Percentiles rank a stretch among this genome's conserved stretches.
phyloP scores from a whole-genome alignment of 2,888 invertebrate genomes.

The Blastobasis lacticolella region DNA sequence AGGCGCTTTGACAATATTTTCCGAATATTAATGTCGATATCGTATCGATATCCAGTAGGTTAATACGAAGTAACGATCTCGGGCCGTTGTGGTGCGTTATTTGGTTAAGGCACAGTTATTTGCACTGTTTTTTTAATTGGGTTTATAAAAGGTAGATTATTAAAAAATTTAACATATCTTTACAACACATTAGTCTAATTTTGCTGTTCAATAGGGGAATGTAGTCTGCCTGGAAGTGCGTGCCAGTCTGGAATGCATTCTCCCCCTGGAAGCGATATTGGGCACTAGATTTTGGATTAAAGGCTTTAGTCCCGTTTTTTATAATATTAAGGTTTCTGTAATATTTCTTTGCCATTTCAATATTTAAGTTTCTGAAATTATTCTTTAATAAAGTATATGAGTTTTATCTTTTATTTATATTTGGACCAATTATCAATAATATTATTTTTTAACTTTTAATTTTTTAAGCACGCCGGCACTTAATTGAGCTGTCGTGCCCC shows the following conservation, averaged over 20 bases:
- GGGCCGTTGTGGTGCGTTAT: neutral
- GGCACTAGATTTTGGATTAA: too few relatives aligned
- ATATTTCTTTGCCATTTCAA: too few relatives aligned
- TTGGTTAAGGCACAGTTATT: too few relatives aligned
- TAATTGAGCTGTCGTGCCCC: neutral
- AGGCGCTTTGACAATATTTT: constrained; percentile 68
- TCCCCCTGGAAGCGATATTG: too few relatives aligned
- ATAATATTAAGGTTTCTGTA: too few relatives aligned
- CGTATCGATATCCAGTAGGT: constrained; percentile 46
- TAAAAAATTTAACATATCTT: neutral
- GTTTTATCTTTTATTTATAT: too few relatives aligned
- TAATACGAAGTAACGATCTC: constrained; percentile 27
- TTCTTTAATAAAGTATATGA: too few relatives aligned
- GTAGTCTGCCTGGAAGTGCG: neutral
- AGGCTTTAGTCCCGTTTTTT: too few relatives aligned
- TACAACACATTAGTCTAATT: neutral
- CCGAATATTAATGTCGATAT: constrained; percentile 58
- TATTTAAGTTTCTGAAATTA: too few relatives aligned
- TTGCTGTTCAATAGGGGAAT: too few relatives aligned
- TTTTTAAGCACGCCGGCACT: neutral
- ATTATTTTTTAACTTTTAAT: too few relatives aligned
- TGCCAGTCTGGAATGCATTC: neutral
- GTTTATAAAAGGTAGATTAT: neutral
- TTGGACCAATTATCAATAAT: too few relatives aligned
- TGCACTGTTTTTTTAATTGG: neutral